Base-by-base conservation (phyloP, 2,888 invertebrate species). In the Tenthredo scrophulariae region DNA sequence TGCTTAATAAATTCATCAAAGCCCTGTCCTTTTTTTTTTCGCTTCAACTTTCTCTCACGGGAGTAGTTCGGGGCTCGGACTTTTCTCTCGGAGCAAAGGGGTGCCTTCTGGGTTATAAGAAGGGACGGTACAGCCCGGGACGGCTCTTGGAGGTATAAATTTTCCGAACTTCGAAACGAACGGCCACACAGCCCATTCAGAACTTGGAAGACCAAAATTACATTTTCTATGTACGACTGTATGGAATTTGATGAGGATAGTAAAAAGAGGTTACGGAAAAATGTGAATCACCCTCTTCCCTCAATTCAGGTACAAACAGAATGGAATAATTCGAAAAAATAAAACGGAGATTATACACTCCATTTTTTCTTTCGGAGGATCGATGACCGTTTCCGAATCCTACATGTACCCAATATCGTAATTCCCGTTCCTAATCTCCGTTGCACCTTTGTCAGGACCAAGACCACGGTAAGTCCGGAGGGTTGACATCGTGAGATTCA, bases 141-240 rank as follows among this genome's bases (percentile, higher is more conserved):
- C 43, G 65, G 18, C 37, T 40, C 22, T 72, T 33, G 37, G 79
- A 13, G 79, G 62, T 26, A 80, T 80, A 80, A 80, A 80, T 80
- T 80, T 80, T 29, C 10, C 79, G 10, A 62, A 80, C 62, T 62
- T 80, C 29, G 62, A 62, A 80, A 37, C 37, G 62, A 80, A 80
- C 40, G 37, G 62, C 58, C 58, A 79, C 54, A 18, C 29, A 79
- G n/a, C 33, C 37, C 62, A 22, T 40, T 62, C 79, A n/a, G 37
- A 40, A 37, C n/a, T 62, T 40, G 37, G 22, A 40, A 58, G 58
- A 37, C 62, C 62, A 22, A 22, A 37, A 80, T 80, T 58, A 62
- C 46, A 77, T 77, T 77, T 77, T 62, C 75, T n/a, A 15, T 43
- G 3, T 46, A 9, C 43, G 10, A 75, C 75, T 75, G 29, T 40